These are phyloP conservation scores for Trachythela sp. DNA, from an alignment of 64 coral and sea anemone species.

Conservation along the genomic window DNA sequence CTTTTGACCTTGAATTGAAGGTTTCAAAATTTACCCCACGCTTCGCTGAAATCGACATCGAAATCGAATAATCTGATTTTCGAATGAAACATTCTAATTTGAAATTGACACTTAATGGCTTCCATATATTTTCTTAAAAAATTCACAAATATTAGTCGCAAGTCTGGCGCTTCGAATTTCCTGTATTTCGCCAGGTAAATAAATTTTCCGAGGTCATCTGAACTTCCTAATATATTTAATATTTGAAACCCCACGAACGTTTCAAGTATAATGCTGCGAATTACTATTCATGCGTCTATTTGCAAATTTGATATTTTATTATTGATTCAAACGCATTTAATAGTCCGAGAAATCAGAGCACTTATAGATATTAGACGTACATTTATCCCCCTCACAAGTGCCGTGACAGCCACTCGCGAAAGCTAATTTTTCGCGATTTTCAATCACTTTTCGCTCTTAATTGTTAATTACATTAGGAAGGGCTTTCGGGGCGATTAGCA, in stretches of 20 bases:
- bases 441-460: neutral
- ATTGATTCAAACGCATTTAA: neutral
- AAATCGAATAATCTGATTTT: constrained; percentile 10
- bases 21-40: neutral
- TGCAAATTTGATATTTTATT: too few species aligned
- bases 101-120: constrained; percentile 20
- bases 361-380: neutral
- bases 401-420: neutral
- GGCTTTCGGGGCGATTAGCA: neutral
- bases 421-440: neutral
- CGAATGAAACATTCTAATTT: constrained; percentile 13
- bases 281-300: too few species aligned
- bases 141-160: neutral
- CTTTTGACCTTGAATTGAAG: neutral
- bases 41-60: neutral
- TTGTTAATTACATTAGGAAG: constrained; percentile 10
- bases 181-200: neutral
- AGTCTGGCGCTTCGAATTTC: neutral
- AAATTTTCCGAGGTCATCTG: neutral
- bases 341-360: neutral
- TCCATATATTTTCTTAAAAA: neutral
- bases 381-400: neutral
- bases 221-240: neutral
- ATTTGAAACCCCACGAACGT: neutral
- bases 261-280: neutral